Conservation (phyloP, 2,888 invertebrate species). For the Parelbella ahira region DNA sequence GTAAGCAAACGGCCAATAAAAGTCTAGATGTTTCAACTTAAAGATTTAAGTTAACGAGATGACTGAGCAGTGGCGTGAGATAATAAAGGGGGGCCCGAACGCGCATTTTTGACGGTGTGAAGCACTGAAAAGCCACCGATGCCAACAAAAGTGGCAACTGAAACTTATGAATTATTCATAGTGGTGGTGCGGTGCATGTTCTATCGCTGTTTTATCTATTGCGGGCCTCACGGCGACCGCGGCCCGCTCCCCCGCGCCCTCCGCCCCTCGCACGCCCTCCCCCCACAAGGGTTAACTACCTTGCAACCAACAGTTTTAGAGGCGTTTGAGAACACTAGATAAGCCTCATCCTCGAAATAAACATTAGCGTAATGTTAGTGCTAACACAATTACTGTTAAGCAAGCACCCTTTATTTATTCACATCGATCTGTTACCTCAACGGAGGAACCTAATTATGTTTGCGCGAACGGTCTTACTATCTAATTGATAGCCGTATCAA, state of each 20-base stretch:
- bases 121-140: constrained; percentile 79
- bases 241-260: constrained; percentile 44
- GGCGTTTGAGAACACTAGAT: constrained; percentile 72
- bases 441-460: no score
- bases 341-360: constrained; percentile 68
- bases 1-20: constrained; percentile 11
- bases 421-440: constrained; percentile 35
- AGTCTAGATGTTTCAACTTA: constrained; percentile 17
- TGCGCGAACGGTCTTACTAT: no score
- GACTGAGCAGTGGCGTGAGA: constrained; percentile 56
- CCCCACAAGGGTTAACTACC: constrained; percentile 75
- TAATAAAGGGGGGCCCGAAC: constrained; percentile 71
- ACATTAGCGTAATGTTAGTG: constrained; percentile 67
- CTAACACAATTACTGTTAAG: constrained; percentile 59
- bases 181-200: constrained; percentile 79
- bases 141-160: constrained; percentile 80
- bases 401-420: constrained; percentile 42
- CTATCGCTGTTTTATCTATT: constrained; percentile 82
- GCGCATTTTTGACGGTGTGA: constrained; percentile 76
- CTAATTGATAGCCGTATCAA: no score
- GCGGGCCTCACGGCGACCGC: constrained; percentile 62
- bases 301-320: constrained; percentile 72
- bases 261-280: constrained; percentile 39
- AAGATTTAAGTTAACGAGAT: constrained; percentile 37
- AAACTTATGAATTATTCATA: constrained; percentile 81